Conservation (phyloP, 2,888 invertebrate genomes). For the Octonoba sinensis region DNA sequence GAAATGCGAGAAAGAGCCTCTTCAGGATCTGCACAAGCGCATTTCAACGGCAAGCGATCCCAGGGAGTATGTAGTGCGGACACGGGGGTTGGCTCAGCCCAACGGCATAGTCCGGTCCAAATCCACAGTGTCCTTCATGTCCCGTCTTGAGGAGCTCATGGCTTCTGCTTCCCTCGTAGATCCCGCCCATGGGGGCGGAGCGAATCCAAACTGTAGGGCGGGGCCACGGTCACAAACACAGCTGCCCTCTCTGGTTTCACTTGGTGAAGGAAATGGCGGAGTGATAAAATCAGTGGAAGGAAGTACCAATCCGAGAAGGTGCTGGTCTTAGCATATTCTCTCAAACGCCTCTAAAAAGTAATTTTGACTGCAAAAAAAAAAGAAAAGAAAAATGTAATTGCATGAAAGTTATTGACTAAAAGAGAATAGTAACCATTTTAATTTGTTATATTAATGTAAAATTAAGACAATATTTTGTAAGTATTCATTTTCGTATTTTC, state of each 20-base stretch:
- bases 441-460: too few species aligned
- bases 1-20: slow-evolving; percentile 53
- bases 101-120: slow-evolving; percentile 61
- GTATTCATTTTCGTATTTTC: too few species aligned
- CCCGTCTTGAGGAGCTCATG: slow-evolving; percentile 54
- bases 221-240: slow-evolving; percentile 29
- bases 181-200: slow-evolving; percentile 19
- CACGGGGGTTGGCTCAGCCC: slow-evolving; percentile 29
- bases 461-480: too few species aligned
- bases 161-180: slow-evolving; percentile 16
- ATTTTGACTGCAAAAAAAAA: too few species aligned
- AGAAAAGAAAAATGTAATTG: too few species aligned
- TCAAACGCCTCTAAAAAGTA: too few species aligned
- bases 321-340: too few species aligned
- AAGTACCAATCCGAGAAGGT: slow-evolving; percentile 4
- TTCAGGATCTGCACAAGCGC: slow-evolving; percentile 62
- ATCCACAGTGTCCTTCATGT: slow-evolving; percentile 61
- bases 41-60: slow-evolving; percentile 65
- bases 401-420: too few species aligned
- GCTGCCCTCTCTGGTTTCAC: slow-evolving; percentile 22
- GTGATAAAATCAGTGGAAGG: slow-evolving; percentile 8
- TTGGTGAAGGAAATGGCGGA: slow-evolving; percentile 30
- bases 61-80: slow-evolving; percentile 61
- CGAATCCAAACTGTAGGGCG: slow-evolving; percentile 34
- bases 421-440: too few species aligned